Evolutionary conservation across 2,888 invertebrate genomes (phyloP), one percentile per base, ranked within the genome.

Genomic region (Abrostola tripartita): DNA sequence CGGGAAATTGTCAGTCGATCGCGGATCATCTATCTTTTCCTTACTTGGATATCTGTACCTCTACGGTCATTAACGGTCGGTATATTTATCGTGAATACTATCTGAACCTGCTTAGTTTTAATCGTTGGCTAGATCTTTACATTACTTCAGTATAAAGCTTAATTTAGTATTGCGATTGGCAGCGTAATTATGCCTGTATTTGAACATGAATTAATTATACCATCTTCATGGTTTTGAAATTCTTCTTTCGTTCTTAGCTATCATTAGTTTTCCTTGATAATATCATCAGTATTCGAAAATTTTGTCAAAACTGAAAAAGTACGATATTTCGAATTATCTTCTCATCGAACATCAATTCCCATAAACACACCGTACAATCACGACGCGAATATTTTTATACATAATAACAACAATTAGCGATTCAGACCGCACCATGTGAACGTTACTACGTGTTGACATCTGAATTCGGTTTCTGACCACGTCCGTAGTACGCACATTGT

Each of bases 351-450:
- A 49, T 37, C 41, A 50, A 53, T 60, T 61, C 59, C 54, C 61
- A 65, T 65, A 56, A 63, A 61, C 52, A 53, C 52, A 54, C 40
- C 51, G 37, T 60, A 61, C 55, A 37, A 40, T 68, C 61, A 72
- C 68, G 72, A 72, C 35, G 74, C 78, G 58, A 72, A 74, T 74
- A 66, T 72, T 65, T 57, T 70, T 68, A 61, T 76, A 75, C 71
- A 83, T 83, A 82, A 83, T 75, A 79, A 67, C 64, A 63, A 73
- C 71, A 76, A 85, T 88, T 85, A 85, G 79, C 68, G 54, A 88
- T 88, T 87, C 89, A 67, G 74, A 56, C 68, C 85, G 76, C 86
- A 80, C 64, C 87, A 87, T 90, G 90, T 81, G 90, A 90, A 88
- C 83, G 56, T 49, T 61, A 51, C 67, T 81, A 83, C 81, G 82